Conservation (phyloP, 2,888 invertebrate genomes). For the Lithophane leautieri region DNA sequence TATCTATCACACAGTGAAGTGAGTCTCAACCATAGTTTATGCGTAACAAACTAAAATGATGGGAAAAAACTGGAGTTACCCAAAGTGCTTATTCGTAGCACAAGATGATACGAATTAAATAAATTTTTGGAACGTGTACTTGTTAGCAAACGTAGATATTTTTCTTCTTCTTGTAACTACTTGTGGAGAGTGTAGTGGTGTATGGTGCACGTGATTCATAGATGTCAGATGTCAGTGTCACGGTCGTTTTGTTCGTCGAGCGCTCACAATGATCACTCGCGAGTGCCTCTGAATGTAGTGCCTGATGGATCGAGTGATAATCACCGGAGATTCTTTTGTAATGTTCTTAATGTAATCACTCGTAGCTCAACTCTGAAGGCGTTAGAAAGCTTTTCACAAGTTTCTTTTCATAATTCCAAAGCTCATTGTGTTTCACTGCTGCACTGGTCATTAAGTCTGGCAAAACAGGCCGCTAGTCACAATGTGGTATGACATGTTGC, state of each 20-base stretch:
- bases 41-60: neutral
- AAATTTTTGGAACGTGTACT: neutral
- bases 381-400: neutral
- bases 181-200: neutral
- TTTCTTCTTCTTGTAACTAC: neutral
- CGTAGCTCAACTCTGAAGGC: neutral
- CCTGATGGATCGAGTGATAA: neutral
- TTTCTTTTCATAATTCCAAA: neutral
- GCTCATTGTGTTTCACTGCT: too few species aligned
- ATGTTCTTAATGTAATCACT: too few species aligned
- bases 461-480: neutral
- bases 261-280: neutral
- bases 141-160: neutral
- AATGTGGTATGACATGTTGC: neutral
- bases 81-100: neutral
- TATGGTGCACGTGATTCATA: constrained; percentile 7
- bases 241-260: neutral
- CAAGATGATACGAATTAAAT: neutral
- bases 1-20: neutral
- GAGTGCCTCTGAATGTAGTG: too few species aligned
- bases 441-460: neutral
- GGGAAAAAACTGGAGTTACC: neutral
- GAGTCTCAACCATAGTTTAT: neutral
- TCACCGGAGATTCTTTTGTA: neutral
- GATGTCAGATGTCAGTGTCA: constrained; percentile 6